phyloP scores from a whole-genome alignment of 2,113 vertebrate genomes.

The Corydoras sp. region DNA sequence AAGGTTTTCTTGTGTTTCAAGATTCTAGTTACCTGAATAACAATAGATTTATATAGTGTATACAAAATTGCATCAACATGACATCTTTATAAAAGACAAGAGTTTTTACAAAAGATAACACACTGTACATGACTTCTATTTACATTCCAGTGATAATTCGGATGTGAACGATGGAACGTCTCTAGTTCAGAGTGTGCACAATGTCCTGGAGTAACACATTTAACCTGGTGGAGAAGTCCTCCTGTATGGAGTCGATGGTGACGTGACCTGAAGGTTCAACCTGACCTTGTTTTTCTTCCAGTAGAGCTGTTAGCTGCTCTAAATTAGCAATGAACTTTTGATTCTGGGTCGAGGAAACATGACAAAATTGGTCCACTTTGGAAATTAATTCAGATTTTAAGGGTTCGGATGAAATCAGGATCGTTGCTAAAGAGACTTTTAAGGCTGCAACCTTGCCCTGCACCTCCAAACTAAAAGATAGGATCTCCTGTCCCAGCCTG shows the following conservation, averaged over 20 bases:
- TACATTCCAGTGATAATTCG: constrained; percentile 20
- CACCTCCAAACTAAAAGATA: constrained; percentile 43
- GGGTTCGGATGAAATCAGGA: constrained; percentile 39
- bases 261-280: constrained; percentile 39
- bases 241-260: constrained; percentile 53
- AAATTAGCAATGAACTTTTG: constrained; percentile 65
- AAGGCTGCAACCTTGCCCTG: constrained; percentile 45
- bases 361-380: constrained; percentile 71
- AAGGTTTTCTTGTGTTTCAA: background rate
- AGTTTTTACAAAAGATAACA: constrained; percentile 22
- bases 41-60: background rate
- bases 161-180: background rate
- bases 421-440: constrained; percentile 32
- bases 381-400: constrained; percentile 52
- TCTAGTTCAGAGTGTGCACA: constrained; percentile 64
- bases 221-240: constrained; percentile 69
- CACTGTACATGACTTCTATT: constrained; percentile 28
- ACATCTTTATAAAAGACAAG: constrained; percentile 16
- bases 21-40: background rate
- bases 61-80: constrained; percentile 16
- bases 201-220: constrained; percentile 79
- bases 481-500: constrained; percentile 60
- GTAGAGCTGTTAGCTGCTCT: constrained; percentile 64
- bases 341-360: constrained; percentile 60
- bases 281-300: constrained; percentile 61